A percentile compares a stretch with the other conserved stretches of the same genome.
phyloP scores from a whole-genome alignment of 2,888 invertebrate species.

The Arge pagana region DNA sequence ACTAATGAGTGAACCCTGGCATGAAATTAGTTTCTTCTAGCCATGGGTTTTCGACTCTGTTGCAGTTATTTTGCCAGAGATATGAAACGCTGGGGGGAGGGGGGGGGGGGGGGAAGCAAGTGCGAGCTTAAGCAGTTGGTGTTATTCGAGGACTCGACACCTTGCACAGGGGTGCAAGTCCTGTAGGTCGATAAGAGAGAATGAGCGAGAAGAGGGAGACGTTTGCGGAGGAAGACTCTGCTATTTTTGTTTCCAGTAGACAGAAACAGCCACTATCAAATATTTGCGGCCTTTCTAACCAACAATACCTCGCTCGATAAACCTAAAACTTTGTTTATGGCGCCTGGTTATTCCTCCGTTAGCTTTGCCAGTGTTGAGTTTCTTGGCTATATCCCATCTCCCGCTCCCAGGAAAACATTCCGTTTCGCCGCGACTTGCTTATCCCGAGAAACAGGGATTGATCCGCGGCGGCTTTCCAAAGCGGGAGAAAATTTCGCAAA shows the following conservation, averaged over 20 bases:
- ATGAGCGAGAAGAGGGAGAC: too few relatives aligned
- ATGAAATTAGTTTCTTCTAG: too few relatives aligned
- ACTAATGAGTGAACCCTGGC: too few relatives aligned
- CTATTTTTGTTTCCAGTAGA: conserved; percentile 40
- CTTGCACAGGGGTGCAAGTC: conserved; percentile 1
- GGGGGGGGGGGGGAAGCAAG: too few relatives aligned
- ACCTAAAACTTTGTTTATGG: conserved; percentile 54
- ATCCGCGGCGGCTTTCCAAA: conserved; percentile 12
- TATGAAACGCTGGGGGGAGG: too few relatives aligned
- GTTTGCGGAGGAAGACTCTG: conserved; percentile 26
- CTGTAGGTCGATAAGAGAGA: too few relatives aligned
- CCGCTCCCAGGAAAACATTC: conserved; percentile 17
- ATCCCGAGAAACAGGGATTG: conserved; percentile 13
- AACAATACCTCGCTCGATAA: conserved; percentile 49
- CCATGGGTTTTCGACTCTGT: too few relatives aligned
- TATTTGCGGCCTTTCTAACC: conserved; percentile 50
- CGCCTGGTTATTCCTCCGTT: conserved; percentile 38
- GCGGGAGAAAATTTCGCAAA: conserved; percentile 12
- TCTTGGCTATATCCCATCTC: conserved; percentile 12
- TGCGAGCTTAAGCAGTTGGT: too few relatives aligned
- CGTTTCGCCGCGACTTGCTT: conserved; percentile 18
- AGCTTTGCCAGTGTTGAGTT: conserved; percentile 33
- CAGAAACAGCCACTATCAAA: conserved; percentile 46
- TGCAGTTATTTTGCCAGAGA: too few relatives aligned
- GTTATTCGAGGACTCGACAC: too few relatives aligned